Conservation (phyloP, 2,888 invertebrate genomes). For the Mechanitis mazaeus region DNA sequence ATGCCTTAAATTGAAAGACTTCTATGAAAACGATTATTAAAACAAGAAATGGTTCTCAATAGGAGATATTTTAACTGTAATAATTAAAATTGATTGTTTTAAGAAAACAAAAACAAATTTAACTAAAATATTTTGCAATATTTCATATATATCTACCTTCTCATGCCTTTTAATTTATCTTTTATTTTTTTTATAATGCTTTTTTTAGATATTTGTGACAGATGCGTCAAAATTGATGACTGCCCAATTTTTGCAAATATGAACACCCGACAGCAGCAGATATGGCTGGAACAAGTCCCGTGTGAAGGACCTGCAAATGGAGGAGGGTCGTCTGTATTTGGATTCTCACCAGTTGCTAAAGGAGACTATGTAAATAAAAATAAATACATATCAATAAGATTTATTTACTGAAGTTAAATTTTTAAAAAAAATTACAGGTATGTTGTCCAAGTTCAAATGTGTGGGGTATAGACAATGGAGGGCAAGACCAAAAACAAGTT, state of each 20-base stretch:
- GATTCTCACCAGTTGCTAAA: slow-evolving; percentile 40
- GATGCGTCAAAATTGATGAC: slow-evolving; percentile 44
- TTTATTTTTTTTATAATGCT: background rate
- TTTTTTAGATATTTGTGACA: slow-evolving; percentile 46
- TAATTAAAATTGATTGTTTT: too few species aligned
- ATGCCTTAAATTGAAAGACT: background rate
- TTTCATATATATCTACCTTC: too few species aligned
- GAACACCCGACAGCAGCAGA: slow-evolving; percentile 41
- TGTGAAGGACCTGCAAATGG: slow-evolving; percentile 36
- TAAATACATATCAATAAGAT: background rate
- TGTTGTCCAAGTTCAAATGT: slow-evolving; percentile 47
- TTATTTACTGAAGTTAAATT: too few species aligned
- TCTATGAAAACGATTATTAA: background rate
- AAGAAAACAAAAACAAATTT: too few species aligned
- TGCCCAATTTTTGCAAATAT: slow-evolving; percentile 45
- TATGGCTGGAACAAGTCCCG: slow-evolving; percentile 43
- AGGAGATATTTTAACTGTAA: too few species aligned
- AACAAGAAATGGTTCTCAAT: too few species aligned
- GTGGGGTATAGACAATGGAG: slow-evolving; percentile 34
- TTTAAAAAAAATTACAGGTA: slow-evolving; percentile 36
- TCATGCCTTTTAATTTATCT: background rate
- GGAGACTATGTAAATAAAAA: slow-evolving; percentile 46
- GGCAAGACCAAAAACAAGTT: slow-evolving; percentile 9
- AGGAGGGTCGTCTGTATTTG: slow-evolving; percentile 29
- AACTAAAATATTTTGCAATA: too few species aligned